A percentile compares a stretch with the other conserved stretches of the same genome.
Conservation (phyloP, 1,140 invertebrate genomes). For the Achroia grisella region DNA sequence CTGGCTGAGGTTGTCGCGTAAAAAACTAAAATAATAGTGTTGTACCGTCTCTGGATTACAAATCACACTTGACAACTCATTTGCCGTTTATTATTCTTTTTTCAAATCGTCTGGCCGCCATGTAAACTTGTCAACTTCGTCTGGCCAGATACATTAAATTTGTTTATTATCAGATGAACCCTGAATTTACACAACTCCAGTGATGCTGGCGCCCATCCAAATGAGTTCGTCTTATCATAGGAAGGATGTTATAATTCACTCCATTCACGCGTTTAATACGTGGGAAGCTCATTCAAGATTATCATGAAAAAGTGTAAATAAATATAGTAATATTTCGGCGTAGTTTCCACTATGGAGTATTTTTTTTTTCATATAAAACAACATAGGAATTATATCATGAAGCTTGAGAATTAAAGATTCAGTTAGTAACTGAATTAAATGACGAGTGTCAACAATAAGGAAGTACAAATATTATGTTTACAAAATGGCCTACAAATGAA, state of each 20-base stretch:
- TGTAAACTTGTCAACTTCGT: slow-evolving; percentile 53
- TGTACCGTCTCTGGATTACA: no score
- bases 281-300: slow-evolving; percentile 23
- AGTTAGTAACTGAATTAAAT: no score
- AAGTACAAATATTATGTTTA: no score
- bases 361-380: no score
- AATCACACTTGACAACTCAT: not conserved
- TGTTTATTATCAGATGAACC: slow-evolving; percentile 47
- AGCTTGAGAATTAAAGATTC: no score
- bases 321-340: not conserved
- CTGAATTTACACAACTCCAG: slow-evolving; percentile 23
- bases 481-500: no score
- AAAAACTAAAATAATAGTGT: no score
- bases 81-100: slow-evolving; percentile 6
- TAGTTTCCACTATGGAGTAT: not conserved
- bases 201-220: slow-evolving; percentile 36
- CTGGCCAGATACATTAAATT: slow-evolving; percentile 44
- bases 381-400: no score
- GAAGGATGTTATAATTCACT: slow-evolving; percentile 16
- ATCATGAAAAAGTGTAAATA: no score
- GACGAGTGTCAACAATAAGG: no score
- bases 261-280: slow-evolving; percentile 14
- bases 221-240: slow-evolving; percentile 20
- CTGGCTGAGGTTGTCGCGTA: no score
- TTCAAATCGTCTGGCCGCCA: slow-evolving; percentile 32